Percentiles rank a stretch among this genome's conserved stretches.
Evolutionary conservation across 2,797 vertebrate genomes (phyloP).

Genomic region (Pseudochirops corinnae): DNA sequence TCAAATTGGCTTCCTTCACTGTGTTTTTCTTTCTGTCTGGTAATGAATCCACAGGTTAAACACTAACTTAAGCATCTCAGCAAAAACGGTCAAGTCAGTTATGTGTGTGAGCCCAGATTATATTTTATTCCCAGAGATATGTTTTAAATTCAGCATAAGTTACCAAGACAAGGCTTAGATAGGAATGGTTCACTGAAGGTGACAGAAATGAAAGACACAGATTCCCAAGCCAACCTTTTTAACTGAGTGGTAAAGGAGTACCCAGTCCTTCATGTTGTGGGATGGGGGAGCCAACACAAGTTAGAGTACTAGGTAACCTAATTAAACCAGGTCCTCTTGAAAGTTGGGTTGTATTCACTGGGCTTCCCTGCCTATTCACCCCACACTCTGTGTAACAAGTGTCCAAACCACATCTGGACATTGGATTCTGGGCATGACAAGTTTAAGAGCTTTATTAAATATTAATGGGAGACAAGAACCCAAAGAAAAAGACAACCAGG

Average conservation of each 20-base stretch:
- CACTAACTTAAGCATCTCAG: not conserved
- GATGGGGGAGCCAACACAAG: not conserved
- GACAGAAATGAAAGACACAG: not conserved
- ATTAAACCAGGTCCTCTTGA: not conserved
- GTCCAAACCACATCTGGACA: not conserved
- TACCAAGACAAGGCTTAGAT: not conserved
- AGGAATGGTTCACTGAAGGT: not conserved
- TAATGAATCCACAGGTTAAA: not conserved
- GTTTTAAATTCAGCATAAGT: not conserved
- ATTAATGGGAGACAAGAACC: not conserved
- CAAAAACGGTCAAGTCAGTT: not conserved
- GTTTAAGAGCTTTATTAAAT: not conserved
- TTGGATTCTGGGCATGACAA: not conserved
- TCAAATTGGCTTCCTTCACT: not conserved
- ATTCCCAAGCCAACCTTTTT: not conserved
- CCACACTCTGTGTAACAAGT: not conserved
- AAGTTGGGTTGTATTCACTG: not conserved
- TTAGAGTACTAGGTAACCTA: not conserved
- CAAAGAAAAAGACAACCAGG: not conserved
- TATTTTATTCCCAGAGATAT: not conserved
- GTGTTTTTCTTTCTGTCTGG: not conserved
- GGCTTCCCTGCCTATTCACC: not conserved
- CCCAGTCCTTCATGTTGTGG: not conserved
- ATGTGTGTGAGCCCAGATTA: not conserved
- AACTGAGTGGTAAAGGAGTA: not conserved